Conservation (phyloP, 2,888 invertebrate species). For the Drosophila acutilabella region DNA sequence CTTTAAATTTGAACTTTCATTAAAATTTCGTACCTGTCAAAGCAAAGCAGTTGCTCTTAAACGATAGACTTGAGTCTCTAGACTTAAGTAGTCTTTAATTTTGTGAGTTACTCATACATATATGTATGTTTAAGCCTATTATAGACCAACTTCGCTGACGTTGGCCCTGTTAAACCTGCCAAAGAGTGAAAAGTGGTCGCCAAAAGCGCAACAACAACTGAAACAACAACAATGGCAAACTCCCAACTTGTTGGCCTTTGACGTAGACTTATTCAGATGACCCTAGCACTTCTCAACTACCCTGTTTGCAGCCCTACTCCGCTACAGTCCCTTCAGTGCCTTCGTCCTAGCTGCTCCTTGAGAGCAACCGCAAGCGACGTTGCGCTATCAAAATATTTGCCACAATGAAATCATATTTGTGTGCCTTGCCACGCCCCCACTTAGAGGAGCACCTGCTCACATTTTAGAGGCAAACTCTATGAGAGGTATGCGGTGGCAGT, state of each 20-base stretch:
- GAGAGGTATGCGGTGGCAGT: not conserved
- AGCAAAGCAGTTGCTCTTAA: conserved; percentile 12
- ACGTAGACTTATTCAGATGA: conserved; percentile 43
- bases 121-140: conserved; percentile 60
- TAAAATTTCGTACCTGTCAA: not conserved
- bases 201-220: conserved; percentile 55
- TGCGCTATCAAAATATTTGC: conserved; percentile 77
- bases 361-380: conserved; percentile 48
- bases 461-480: conserved; percentile 36
- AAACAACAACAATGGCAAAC: conserved; percentile 40
- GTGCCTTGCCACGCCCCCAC: conserved; percentile 60
- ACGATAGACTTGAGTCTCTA: conserved; percentile 18
- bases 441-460: conserved; percentile 44
- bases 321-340: not conserved
- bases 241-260: conserved; percentile 76
- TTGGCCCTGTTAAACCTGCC: conserved; percentile 52
- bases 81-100: conserved; percentile 30
- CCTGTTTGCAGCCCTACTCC: conserved; percentile 2
- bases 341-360: not conserved
- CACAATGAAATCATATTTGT: conserved; percentile 79
- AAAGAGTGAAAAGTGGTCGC: conserved; percentile 41
- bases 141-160: conserved; percentile 55
- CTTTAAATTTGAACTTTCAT: not conserved
- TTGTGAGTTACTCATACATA: conserved; percentile 1
- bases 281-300: conserved; percentile 23